Conservation (phyloP, 2,888 invertebrate species). For the Xestia ashworthii region DNA sequence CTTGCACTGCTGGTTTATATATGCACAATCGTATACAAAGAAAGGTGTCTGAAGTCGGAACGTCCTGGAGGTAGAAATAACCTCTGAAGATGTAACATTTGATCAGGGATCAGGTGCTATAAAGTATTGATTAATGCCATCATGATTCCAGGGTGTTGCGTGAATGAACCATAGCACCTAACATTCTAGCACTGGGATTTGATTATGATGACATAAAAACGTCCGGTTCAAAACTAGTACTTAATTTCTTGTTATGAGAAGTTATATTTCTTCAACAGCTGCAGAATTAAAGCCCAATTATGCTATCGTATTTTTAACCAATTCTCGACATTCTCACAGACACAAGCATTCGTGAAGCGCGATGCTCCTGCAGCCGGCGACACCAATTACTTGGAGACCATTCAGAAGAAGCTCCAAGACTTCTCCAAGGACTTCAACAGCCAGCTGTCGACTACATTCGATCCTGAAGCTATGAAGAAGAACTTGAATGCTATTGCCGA, state of each 20-base stretch:
- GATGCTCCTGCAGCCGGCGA: constrained; percentile 41
- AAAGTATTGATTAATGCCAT: neutral
- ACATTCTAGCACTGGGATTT: neutral
- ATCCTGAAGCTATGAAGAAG: constrained; percentile 54
- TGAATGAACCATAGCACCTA: neutral
- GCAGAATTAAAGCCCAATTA: neutral
- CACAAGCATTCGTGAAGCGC: constrained; percentile 51
- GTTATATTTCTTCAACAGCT: neutral
- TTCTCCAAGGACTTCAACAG: constrained; percentile 44
- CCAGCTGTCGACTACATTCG: constrained; percentile 45
- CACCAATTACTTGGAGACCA: constrained; percentile 20
- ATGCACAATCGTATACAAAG: neutral
- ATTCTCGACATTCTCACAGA: neutral
- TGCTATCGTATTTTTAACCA: neutral
- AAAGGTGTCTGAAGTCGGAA: neutral
- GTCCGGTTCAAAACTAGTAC: neutral
- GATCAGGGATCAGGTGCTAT: neutral
- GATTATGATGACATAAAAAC: neutral
- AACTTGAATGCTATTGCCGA: constrained; percentile 42
- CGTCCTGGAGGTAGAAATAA: neutral
- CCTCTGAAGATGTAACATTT: neutral
- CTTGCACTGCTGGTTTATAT: too few species aligned
- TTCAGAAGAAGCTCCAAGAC: constrained; percentile 48
- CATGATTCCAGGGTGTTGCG: neutral
- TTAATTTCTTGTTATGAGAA: neutral